Conservation (phyloP, 2,888 invertebrate species). For the Minunthozetes semirufus region DNA sequence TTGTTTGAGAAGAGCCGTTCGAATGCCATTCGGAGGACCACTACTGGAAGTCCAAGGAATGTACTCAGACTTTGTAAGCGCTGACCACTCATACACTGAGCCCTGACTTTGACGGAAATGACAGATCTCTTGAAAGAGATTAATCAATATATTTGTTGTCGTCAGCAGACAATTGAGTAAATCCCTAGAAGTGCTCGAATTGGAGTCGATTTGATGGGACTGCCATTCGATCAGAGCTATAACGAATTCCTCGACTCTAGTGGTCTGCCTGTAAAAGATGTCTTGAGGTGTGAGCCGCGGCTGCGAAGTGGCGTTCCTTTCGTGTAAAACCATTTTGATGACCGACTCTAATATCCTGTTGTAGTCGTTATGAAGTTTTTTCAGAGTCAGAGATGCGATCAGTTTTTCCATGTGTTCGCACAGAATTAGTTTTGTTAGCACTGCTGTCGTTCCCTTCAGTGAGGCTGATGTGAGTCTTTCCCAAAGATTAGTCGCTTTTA, state of each 20-base stretch:
- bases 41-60: constrained; percentile 67
- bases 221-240: constrained; percentile 58
- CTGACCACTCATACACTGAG: constrained; percentile 42
- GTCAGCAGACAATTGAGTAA: constrained; percentile 18
- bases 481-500: constrained; percentile 48
- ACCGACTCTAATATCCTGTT: constrained; percentile 30
- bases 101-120: constrained; percentile 47
- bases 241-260: constrained; percentile 59
- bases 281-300: constrained; percentile 60
- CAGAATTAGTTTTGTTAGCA: constrained; percentile 57
- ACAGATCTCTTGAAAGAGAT: constrained; percentile 61
- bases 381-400: constrained; percentile 64
- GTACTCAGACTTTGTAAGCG: constrained; percentile 53
- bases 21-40: constrained; percentile 54
- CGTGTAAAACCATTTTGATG: constrained; percentile 5
- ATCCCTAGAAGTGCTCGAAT: constrained; percentile 54
- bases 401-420: constrained; percentile 73
- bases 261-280: constrained; percentile 62
- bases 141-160: constrained; percentile 45
- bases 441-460: constrained; percentile 45
- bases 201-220: constrained; percentile 57
- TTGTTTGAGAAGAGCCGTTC: constrained; percentile 48
- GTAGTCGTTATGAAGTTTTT: constrained; percentile 54
- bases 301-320: not conserved
- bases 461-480: constrained; percentile 45